These are phyloP conservation scores for Ennomos erosarius DNA, from an alignment of 2,888 invertebrate species.

Conservation along the genomic window DNA sequence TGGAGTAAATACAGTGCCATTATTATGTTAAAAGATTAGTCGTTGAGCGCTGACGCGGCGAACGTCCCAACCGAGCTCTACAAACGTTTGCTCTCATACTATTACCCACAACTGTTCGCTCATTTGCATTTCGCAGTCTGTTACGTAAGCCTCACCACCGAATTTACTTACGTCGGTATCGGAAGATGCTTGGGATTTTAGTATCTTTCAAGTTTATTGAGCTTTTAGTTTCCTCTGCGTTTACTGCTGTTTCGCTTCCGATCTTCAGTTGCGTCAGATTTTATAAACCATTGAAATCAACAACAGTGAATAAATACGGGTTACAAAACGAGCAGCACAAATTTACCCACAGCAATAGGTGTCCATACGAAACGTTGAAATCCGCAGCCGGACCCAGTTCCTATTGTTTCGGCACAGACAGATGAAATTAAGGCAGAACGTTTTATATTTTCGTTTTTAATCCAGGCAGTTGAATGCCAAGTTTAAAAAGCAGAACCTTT, in stretches of 20 bases:
- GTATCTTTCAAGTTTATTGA: slow-evolving; percentile 31
- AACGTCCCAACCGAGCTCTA: slow-evolving; percentile 41
- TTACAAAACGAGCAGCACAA: slow-evolving; percentile 34
- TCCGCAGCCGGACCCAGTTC: slow-evolving; percentile 52
- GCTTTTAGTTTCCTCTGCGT: slow-evolving; percentile 25
- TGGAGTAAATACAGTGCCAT: slow-evolving; percentile 45
- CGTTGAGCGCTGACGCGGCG: slow-evolving; percentile 44
- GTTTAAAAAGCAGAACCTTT: slow-evolving; percentile 78
- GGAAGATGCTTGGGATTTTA: slow-evolving; percentile 33
- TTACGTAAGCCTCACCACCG: slow-evolving; percentile 53
- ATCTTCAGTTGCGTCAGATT: slow-evolving; percentile 19
- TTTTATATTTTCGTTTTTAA: slow-evolving; percentile 77
- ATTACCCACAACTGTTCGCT: slow-evolving; percentile 58
- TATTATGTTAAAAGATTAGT: slow-evolving; percentile 68
- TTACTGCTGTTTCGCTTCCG: slow-evolving; percentile 16
- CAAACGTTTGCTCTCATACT: slow-evolving; percentile 61
- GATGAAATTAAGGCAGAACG: slow-evolving; percentile 70
- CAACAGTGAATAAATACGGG: slow-evolving; percentile 35
- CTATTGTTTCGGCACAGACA: slow-evolving; percentile 70
- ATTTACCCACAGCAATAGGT: slow-evolving; percentile 39
- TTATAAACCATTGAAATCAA: slow-evolving; percentile 17
- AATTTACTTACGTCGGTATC: slow-evolving; percentile 45
- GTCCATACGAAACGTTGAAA: slow-evolving; percentile 57
- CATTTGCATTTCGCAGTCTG: slow-evolving; percentile 69
- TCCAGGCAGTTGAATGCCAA: slow-evolving; percentile 69